A percentile compares a stretch with the other conserved stretches of the same genome.
phyloP scores from a whole-genome alignment of 1,140 invertebrate species.

The Caerostris extrusa region DNA sequence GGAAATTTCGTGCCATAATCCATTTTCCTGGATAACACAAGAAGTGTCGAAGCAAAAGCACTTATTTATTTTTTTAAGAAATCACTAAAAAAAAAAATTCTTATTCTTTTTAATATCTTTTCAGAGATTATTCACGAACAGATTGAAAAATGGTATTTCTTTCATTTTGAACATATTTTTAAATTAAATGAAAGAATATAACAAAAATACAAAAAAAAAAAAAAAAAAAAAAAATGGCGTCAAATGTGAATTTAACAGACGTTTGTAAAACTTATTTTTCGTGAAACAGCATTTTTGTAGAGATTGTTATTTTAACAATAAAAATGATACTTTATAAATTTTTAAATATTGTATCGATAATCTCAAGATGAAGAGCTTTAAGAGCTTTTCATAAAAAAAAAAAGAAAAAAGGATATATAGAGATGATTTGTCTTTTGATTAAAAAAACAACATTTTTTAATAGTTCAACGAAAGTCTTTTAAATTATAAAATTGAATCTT shows the following conservation, averaged over 20 bases:
- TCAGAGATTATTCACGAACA: not conserved
- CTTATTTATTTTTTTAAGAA: no score
- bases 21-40: no score
- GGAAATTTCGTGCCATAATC: no score
- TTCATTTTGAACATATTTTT: not conserved
- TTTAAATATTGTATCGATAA: not conserved
- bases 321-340: not conserved
- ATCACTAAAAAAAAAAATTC: no score
- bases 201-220: not conserved
- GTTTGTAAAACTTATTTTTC: not conserved
- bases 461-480: no score
- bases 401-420: not conserved
- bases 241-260: not conserved
- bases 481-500: no score
- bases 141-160: not conserved
- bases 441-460: no score
- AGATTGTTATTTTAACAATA: not conserved
- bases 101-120: no score
- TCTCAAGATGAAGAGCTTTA: not conserved
- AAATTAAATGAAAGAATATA: not conserved
- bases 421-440: no score
- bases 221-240: not conserved
- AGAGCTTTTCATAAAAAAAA: not conserved
- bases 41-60: no score
- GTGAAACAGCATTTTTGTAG: not conserved